phyloP scores from a whole-genome alignment of 2,888 invertebrate species.

The Tanytarsus gracilentus region DNA sequence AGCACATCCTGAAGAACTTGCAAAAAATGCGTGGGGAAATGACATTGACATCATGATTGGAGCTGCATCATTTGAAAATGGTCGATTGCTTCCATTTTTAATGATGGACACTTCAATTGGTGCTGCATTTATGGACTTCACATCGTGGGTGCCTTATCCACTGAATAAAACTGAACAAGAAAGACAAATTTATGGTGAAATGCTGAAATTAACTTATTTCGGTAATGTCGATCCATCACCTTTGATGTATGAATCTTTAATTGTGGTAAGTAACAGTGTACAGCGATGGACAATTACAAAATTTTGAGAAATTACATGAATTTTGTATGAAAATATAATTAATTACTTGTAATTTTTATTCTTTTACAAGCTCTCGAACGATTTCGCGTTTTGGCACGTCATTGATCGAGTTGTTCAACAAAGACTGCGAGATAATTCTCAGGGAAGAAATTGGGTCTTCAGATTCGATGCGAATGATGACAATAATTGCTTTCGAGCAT shows the following conservation, averaged over 20 bases:
- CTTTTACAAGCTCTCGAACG: not conserved
- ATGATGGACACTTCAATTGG: too few relatives aligned
- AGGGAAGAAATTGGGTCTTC: not conserved
- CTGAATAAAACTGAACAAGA: not conserved
- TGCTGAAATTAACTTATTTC: not conserved
- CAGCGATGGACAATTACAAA: too few relatives aligned
- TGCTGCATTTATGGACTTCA: not conserved
- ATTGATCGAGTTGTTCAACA: not conserved
- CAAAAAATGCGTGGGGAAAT: constrained; percentile 14
- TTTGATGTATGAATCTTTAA: not conserved
- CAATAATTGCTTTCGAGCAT: not conserved
- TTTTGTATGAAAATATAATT: not conserved
- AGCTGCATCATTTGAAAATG: constrained; percentile 15
- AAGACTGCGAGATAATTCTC: not conserved
- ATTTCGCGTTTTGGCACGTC: constrained; percentile 5
- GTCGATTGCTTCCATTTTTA: not conserved
- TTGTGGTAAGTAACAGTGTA: not conserved
- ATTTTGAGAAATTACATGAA: too few relatives aligned
- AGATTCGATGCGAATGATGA: not conserved
- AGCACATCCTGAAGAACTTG: constrained; percentile 3
- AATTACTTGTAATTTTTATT: not conserved
- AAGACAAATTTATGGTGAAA: not conserved
- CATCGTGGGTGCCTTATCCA: not conserved
- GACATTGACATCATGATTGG: constrained; percentile 22
- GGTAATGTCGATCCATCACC: not conserved